Evolutionary conservation across 2,797 vertebrate species (phyloP), one percentile per base, ranked within the genome.

Genomic region (Coreius guichenoti): DNA sequence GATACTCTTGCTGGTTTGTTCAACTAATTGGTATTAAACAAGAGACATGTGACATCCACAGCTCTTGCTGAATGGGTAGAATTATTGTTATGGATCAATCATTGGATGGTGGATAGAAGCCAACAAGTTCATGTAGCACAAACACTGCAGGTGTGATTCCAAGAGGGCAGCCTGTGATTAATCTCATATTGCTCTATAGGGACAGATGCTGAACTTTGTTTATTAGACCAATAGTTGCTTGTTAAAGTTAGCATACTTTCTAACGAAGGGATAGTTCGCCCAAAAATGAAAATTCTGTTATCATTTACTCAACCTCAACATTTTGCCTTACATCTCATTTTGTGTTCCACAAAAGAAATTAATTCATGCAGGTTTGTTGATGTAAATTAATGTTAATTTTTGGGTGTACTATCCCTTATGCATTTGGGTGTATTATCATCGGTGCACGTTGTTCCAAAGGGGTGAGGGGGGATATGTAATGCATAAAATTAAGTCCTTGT

Each of bases 21-120:
- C 21, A 76, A 63, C 81, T 87, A 86, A 87, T 79, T 81, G 81
- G 77, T 70, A 81, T 84, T 69, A 79, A 85, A 81, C 77, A 67
- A 43, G 33, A 65, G 72, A 74, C 77, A 74, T 70, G 80, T 84
- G 33, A 72, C 79, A 72, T 81, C 43, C 79, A 54, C 39, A 51
- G 29, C 61, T 56, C 31, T 54, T 77, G 74, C 74, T 84, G 63
- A 69, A 77, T 78, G n/a, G 33, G 17, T 68, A 63, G 61, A 54
- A 58, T 56, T 69, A n/a, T 29, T 43, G 36, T 2, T 29, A 11
- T n/a, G 33, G 47, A 76, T 83, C 47, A 54, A 16, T 67, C 39
- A 39, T 56, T 56, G 17, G 31, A 14, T 63, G 16, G 16, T 69
- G 67, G 17, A 65, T 45, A 0, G 5, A 45, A 45, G 36, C 56